These are phyloP conservation scores for Ophthalmolycus amberensis DNA, from an alignment of 2,113 vertebrate genomes.

Conservation along the genomic window DNA sequence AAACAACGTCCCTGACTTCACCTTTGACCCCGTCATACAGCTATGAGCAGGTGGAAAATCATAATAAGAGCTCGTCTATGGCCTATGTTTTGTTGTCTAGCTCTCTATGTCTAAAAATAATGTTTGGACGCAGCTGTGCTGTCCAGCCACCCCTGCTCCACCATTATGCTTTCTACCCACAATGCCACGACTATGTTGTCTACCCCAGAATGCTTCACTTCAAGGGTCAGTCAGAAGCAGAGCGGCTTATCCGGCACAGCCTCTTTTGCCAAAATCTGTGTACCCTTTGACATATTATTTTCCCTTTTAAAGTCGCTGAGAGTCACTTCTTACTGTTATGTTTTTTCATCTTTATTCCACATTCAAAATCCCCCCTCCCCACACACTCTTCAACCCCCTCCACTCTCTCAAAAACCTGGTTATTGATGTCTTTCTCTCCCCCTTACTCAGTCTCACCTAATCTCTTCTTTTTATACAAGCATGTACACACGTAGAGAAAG, in stretches of 20 bases:
- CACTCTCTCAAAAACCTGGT: constrained; percentile 14
- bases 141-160: no score
- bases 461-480: constrained; percentile 9
- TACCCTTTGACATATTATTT: constrained; percentile 7
- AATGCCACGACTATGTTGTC: not conserved
- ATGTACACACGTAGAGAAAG: constrained; percentile 17
- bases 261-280: not conserved
- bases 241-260: constrained; percentile 5
- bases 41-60: not conserved
- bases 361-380: not conserved
- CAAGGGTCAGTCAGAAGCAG: not conserved
- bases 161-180: not conserved
- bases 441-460: constrained; percentile 33
- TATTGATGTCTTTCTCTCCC: constrained; percentile 27
- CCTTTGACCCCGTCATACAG: no score
- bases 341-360: constrained; percentile 6
- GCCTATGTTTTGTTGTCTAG: not conserved
- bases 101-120: not conserved
- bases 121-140: not conserved
- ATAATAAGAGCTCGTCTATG: not conserved
- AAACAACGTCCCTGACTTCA: no score
- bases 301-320: not conserved
- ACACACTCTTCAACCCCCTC: not conserved
- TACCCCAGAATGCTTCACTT: constrained; percentile 25
- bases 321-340: not conserved